A percentile compares a stretch with the other conserved stretches of the same genome.
Conservation (phyloP, 2,888 invertebrate species). For the Aethes cnicana region DNA sequence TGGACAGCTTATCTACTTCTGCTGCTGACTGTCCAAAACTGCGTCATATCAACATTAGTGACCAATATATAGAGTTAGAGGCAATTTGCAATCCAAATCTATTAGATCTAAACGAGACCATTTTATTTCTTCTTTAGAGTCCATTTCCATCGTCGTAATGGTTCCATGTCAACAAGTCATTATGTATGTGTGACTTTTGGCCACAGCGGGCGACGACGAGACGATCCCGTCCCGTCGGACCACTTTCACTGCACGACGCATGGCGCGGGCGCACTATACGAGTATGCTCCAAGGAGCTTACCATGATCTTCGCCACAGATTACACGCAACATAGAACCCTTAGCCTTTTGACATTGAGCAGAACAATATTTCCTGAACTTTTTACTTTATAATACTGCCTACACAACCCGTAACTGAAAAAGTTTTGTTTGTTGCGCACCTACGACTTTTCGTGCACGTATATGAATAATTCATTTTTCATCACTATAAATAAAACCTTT, state of each 20-base stretch:
- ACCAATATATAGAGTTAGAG: too few relatives aligned
- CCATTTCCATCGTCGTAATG: conserved; percentile 16
- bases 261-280: conserved; percentile 14
- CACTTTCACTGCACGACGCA: conserved; percentile 59
- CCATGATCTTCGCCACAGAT: conserved; percentile 26
- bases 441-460: background rate
- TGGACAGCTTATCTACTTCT: too few relatives aligned
- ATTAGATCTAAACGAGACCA: conserved; percentile 10
- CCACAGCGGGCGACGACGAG: conserved; percentile 14
- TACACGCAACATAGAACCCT: conserved; percentile 6
- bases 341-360: conserved; percentile 25
- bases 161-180: conserved; percentile 23
- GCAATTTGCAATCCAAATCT: too few relatives aligned
- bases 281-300: conserved; percentile 17
- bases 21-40: too few relatives aligned
- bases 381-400: conserved; percentile 7
- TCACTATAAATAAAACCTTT: conserved; percentile 7
- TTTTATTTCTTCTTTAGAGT: conserved; percentile 1
- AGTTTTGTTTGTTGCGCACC: conserved; percentile 1
- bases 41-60: too few relatives aligned
- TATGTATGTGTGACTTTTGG: conserved; percentile 16
- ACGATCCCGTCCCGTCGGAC: conserved; percentile 35
- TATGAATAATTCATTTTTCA: conserved; percentile 9
- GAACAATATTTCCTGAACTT: conserved; percentile 3
- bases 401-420: conserved; percentile 2